Base-by-base conservation (phyloP, 92 coral and sea anemone genomes). In the Blastomussa wellsi region DNA sequence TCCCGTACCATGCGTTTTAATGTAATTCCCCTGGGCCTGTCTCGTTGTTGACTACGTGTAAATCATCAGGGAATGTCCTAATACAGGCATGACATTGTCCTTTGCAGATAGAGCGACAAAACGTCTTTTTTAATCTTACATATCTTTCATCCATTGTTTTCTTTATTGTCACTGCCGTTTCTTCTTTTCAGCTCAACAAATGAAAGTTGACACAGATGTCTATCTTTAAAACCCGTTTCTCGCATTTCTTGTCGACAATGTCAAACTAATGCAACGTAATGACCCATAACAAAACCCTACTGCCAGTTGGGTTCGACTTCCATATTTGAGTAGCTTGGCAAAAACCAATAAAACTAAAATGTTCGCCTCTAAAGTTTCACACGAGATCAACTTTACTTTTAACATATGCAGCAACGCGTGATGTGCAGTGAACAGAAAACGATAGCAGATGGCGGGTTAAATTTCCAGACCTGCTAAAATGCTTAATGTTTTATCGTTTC, bases 141-240 rank as follows among this genome's bases (percentile, higher is more conserved):
- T 28, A 26, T 31, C 26, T 53, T 31, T 6, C 19, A 10, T 17
- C 31, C 64, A 55, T 78, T 62, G 52, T 57, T 57, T 20, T 77
- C 80, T 24, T 10, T 62, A 29, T 14, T 60, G 38, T 59, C 12
- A 70, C 12, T 35, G n/a, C 11, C 31, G 65, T 57, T 5, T 69
- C 17, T 70, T 37, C n/a, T 70, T 24, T 5, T 17, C 15, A 16
- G 8, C 64, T 42, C 32, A 38, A 49, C 39, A 64, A 79, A 79
- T 14, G 20, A 41, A 65, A 28, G 74, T 79, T 79, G 53, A 79
- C 73, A 79, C 82, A 79, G 72, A 35, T 79, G 82, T 41, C 72
- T 4, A 5, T 36, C 53, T 32, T 33, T 37, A 41, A 78, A 78
- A 28, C 82, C 24, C 67, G 53, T 20, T 62, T 41, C 7, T 33